Conservation (phyloP, 1,140 invertebrate species). For the Dendrolimus kikuchii region DNA sequence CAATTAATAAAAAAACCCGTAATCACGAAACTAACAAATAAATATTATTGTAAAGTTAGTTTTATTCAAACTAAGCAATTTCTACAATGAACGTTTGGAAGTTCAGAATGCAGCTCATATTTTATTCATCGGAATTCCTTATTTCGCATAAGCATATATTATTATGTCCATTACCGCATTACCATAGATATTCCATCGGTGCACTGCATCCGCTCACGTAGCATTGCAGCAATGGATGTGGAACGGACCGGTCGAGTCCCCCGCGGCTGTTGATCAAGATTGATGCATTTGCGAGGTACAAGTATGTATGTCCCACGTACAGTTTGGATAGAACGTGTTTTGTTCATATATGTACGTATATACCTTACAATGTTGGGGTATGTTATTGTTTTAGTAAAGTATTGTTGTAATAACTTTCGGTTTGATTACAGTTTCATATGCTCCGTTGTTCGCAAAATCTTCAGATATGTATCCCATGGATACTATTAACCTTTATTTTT, state of each 20-base stretch:
- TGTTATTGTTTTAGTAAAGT: too few species aligned
- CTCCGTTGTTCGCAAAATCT: too few species aligned
- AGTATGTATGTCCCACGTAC: constrained; percentile 11
- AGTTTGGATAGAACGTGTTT: neutral
- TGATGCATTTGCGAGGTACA: constrained; percentile 31
- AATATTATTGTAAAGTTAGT: too few species aligned
- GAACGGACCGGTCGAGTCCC: constrained; percentile 12
- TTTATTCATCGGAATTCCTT: neutral
- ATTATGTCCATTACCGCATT: constrained; percentile 20
- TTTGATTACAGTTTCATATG: too few species aligned
- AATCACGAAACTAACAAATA: too few species aligned
- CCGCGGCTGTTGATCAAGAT: constrained; percentile 49
- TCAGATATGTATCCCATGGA: too few species aligned
- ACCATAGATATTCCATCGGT: constrained; percentile 27
- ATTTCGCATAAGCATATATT: neutral
- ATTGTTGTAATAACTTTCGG: too few species aligned
- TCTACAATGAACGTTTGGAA: neutral
- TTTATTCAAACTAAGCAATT: too few species aligned
- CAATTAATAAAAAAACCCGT: too few species aligned
- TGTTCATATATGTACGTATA: too few species aligned
- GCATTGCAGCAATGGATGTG: constrained; percentile 20
- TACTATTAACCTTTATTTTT: too few species aligned
- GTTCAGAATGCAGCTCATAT: neutral
- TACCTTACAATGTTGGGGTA: too few species aligned
- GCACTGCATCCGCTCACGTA: constrained; percentile 23